These are phyloP conservation scores for Cygnus buccinator DNA, from an alignment of 2,113 vertebrate genomes.

Conservation along the genomic window DNA sequence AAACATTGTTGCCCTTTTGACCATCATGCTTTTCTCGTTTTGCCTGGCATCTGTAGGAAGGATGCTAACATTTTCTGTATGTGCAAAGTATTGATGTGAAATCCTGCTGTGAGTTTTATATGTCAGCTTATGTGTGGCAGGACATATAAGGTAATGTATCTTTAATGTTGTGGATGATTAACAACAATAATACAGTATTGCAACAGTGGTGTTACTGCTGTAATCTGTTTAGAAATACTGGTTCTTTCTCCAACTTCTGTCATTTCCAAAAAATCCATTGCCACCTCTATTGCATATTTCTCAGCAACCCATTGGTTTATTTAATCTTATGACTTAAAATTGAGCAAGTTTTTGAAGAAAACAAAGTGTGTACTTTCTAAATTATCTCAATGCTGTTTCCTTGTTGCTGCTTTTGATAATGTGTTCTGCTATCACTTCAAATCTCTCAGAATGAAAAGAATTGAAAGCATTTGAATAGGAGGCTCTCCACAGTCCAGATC, in stretches of 20 bases:
- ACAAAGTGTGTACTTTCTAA: neutral
- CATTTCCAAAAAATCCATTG: neutral
- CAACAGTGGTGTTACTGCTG: neutral
- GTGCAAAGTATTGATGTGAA: neutral
- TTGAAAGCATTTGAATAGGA: conserved; percentile 46
- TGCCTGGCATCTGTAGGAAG: conserved; percentile 27
- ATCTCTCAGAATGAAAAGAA: conserved; percentile 59
- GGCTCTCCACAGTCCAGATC: neutral
- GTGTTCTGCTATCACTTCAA: neutral
- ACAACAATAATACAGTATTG: neutral
- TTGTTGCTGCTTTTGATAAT: neutral
- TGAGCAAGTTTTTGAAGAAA: neutral
- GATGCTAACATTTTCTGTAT: neutral
- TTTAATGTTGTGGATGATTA: conserved; percentile 4
- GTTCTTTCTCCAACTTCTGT: neutral
- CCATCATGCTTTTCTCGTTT: conserved; percentile 51
- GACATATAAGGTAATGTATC: fast-evolving
- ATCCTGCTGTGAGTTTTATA: neutral
- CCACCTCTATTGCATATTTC: neutral
- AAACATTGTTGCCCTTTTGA: conserved; percentile 60
- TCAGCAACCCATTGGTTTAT: neutral
- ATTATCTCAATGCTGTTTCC: neutral
- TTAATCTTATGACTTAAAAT: neutral
- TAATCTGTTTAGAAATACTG: neutral
- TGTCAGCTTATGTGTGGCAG: neutral